These are phyloP conservation scores for Protodeltote pygarga DNA, from an alignment of 2,888 invertebrate genomes.

Conservation along the genomic window DNA sequence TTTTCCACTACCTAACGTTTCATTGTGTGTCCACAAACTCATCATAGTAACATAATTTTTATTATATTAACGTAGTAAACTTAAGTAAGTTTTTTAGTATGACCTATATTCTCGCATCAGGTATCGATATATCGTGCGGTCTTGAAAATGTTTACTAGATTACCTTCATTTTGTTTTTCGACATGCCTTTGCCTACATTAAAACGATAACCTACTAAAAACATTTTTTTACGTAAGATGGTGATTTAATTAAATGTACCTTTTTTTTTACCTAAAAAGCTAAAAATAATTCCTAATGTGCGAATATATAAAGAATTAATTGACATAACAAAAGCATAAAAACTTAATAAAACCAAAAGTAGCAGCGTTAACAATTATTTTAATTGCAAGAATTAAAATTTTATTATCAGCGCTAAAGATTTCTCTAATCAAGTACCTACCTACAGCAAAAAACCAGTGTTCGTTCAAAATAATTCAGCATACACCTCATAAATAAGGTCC, in stretches of 20 bases:
- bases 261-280: background rate
- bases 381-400: constrained; percentile 13
- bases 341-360: background rate
- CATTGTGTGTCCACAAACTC: background rate
- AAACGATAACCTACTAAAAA: constrained; percentile 18
- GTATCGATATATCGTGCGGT: constrained; percentile 22
- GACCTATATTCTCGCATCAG: constrained; percentile 14
- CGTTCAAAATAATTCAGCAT: constrained; percentile 7
- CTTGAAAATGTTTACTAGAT: constrained; percentile 44
- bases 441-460: background rate
- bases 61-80: no score
- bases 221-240: background rate
- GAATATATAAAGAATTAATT: background rate
- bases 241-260: no score
- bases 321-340: background rate
- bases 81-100: background rate
- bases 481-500: constrained; percentile 32
- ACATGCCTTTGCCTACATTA: constrained; percentile 15
- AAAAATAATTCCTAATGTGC: background rate
- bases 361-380: background rate
- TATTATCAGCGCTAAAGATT: constrained; percentile 1
- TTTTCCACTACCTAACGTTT: background rate
- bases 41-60: no score
- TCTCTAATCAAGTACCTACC: background rate
- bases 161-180: constrained; percentile 52